Evolutionary conservation across 2,888 invertebrate genomes (phyloP), one percentile per base, ranked within the genome.

Genomic region (Zaprionus bogoriensis): DNA sequence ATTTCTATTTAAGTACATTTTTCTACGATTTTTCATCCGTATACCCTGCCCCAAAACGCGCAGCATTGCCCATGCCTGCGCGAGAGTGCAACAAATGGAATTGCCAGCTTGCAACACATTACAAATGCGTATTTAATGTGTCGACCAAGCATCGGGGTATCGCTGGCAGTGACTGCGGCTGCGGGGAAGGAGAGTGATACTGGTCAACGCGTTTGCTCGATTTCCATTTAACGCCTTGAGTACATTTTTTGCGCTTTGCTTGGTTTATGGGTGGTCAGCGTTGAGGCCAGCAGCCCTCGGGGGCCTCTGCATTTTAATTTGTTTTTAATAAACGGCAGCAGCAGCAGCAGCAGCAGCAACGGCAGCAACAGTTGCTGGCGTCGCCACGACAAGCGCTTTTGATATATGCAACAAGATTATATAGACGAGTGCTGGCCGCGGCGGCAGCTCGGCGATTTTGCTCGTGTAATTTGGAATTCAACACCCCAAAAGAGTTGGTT

Each of bases 61-160:
- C n/a, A n/a, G n/a, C n/a, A n/a, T n/a, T n/a, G n/a, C n/a, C n/a
- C n/a, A n/a, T 68, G 74, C 74, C 69, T 72, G 76, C 74, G 64
- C 6, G 63, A 4, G 32, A 42, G 10, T 57, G 41, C 61, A 58
- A 52, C 32, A 59, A 64, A 57, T 68, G 25, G 45, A 52, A 66
- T 61, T 66, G 47, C 38, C 68, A 63, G 59, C 75, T 80, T 76
- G 77, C 81, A 81, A 77, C 87, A 79, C 55, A 74, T 82, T 79
- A 78, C 80, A 84, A 87, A 83, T 84, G 86, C 78, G 87, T 84
- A 87, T 87, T 87, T 87, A 85, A 87, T 85, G 87, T 85, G 87
- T 87, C 77, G 73, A 68, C 64, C n/a, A n/a, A n/a, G n/a, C n/a
- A n/a, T n/a, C n/a, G n/a, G n/a, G n/a, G n/a, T n/a, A n/a, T n/a